Base-by-base conservation (phyloP, 2,113 vertebrate genomes). In the Chloebia gouldiae region DNA sequence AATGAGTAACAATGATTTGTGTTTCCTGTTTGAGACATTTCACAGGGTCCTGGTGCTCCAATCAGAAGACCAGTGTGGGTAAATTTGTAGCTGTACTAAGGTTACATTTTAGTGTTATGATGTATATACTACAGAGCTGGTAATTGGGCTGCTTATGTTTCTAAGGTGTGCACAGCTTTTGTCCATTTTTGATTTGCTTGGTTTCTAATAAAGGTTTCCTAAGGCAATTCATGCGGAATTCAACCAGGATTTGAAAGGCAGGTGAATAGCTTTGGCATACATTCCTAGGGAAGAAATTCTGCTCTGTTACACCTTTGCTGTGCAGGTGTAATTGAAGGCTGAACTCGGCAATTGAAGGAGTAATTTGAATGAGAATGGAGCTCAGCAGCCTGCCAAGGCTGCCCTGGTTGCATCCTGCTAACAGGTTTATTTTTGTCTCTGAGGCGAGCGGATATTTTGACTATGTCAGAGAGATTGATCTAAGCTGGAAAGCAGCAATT, bases 341-440 rank as follows among this genome's bases (percentile, higher is more conserved):
- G 92, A 95, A 70, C 64, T 90, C 2, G 2, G 79, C 88, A 83
- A 68, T 68, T 86, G 75, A 44, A 77, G 68, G 33, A 50, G 75
- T 65, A 63, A 78, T 88, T 96, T 81, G 90, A 89, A 93, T 81
- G 93, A 93, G 88, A 87, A 79, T 60, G 83, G 72, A 75, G 44
- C 90, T 88, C 79, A 92, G 90, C 76, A 88, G n/a, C 27, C 35
- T 95, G 54, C 63, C n/a, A 15, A 22, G 60, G 60, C 76, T 92
- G 79, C n/a, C 4, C 31, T 49, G 88, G 90, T 77, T 90, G 65
- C 47, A 83, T 92, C 76, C 47, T 86, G 94, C 88, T 44, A 78
- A 60, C 87, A 88, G 90, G 39, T 65, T 96, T 96, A 70, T 91
- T 96, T 96, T 91, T 90, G 64, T 75, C 90, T 94, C 71, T 75